Evolutionary conservation across 2,113 vertebrate species (phyloP), one percentile per base, ranked within the genome.

Genomic region (Gila orcuttii): DNA sequence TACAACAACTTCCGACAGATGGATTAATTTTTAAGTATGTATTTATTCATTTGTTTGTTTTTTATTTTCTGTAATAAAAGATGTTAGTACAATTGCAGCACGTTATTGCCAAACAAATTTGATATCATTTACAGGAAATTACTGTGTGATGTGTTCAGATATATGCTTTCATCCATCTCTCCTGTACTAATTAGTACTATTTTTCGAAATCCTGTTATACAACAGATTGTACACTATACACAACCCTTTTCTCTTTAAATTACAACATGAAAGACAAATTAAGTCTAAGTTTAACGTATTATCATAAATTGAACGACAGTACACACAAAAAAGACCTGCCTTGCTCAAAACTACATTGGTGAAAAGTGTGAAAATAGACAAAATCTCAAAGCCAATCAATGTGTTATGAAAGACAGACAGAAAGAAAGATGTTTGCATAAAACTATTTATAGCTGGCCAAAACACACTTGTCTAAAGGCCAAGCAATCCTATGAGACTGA

Each of bases 401-500:
- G 23, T 52, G 23, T 50, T 76, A 10, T 52, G 64, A 79, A 23
- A 57, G 60, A 42, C 9, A 69, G 28, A 57, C 4, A 79, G 31
- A 59, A 19, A 68, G 55, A 79, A 10, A 55, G 19, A 39, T 39
- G 31, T 57, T 19, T 6, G 15, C 25, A 33, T 23, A 4, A 50
- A 79, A 79, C 77, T 79, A 79, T 62, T 79, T 79, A 60, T 79
- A 79, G 52, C 31, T n/a, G 55, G 77, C 77, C 45, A 68, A 68
- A 45, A 9, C 62, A 42, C 45, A 47, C 9, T 82, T 83, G 64
- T 28, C 68, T 57, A 59, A 83, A 82, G 4, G 28, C 64, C 28
- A 52, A 42, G 9, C 19, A 31, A 42, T 83, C 81, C 50, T 42
- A 21, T 83, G 68, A 73, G 68, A 59, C 47, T 59, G 66, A 83